Evolutionary conservation across 2,888 invertebrate species (phyloP).

Genomic region (Petrolisthes cinctipes): DNA sequence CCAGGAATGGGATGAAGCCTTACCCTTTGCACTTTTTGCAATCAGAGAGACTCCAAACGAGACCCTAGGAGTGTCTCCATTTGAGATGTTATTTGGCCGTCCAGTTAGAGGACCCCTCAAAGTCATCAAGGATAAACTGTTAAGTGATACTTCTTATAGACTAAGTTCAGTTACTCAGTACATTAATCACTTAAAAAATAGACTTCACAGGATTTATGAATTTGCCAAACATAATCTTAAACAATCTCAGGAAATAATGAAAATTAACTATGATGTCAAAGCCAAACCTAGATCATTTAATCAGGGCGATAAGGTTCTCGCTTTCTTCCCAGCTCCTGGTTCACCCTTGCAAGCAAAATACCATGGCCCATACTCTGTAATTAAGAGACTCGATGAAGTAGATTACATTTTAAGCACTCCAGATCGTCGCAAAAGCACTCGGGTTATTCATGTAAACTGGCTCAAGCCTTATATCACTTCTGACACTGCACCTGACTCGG

Average conservation of each 20-base stretch:
- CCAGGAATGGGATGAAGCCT: neutral
- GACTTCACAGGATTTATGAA: neutral
- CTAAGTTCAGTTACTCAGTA: neutral
- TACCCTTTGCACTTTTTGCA: neutral
- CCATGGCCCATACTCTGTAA: too few relatives aligned
- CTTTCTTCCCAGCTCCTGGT: too few relatives aligned
- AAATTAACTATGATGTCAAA: slow-evolving; percentile 1
- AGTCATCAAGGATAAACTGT: too few relatives aligned
- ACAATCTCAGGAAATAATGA: neutral
- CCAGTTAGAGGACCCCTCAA: neutral
- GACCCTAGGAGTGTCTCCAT: too few relatives aligned
- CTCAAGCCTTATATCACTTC: too few relatives aligned
- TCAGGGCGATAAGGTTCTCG: neutral
- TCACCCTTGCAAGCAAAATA: too few relatives aligned
- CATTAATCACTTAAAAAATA: neutral
- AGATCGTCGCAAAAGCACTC: too few relatives aligned
- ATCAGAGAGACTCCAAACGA: slow-evolving; percentile 6
- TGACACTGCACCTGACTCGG: too few relatives aligned
- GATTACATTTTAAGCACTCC: too few relatives aligned
- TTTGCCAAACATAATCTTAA: neutral
- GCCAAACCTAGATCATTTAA: slow-evolving; percentile 14
- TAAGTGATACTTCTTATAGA: too few relatives aligned
- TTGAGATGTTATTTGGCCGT: neutral
- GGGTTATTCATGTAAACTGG: too few relatives aligned
- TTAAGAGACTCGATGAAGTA: too few relatives aligned